Conservation (phyloP, 1,140 invertebrate genomes). For the Drosophila neocordata region DNA sequence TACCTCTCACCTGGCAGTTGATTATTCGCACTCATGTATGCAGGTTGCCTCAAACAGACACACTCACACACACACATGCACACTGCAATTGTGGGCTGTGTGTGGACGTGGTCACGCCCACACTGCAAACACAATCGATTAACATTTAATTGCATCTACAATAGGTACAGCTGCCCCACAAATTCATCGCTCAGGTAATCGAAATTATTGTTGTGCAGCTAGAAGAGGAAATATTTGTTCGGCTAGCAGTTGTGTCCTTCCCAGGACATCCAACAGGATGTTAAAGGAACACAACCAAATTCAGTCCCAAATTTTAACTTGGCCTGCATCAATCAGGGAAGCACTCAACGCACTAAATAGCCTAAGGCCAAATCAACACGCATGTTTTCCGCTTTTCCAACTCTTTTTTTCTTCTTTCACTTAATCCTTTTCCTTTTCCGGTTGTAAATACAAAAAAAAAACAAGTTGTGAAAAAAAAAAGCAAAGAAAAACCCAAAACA, state of each 20-base stretch:
- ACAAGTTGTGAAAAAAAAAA: conserved; percentile 25
- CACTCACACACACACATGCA: background rate
- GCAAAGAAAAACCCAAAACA: conserved; percentile 29
- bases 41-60: too few relatives aligned
- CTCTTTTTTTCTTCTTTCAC: conserved; percentile 24
- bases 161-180: conserved; percentile 37
- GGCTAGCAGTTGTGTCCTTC: background rate
- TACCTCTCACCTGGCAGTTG: conserved; percentile 14
- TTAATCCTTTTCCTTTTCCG: conserved; percentile 34
- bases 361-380: conserved; percentile 44
- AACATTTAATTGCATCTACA: conserved; percentile 73
- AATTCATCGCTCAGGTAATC: conserved; percentile 48
- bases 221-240: conserved; percentile 38
- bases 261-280: background rate
- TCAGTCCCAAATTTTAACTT: background rate
- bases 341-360: conserved; percentile 41
- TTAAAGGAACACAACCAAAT: background rate
- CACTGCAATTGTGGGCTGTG: conserved; percentile 15
- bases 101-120: conserved; percentile 38
- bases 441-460: conserved; percentile 22
- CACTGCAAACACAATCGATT: conserved; percentile 68
- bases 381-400: conserved; percentile 43
- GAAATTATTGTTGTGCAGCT: conserved; percentile 67
- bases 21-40: conserved; percentile 37
- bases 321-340: conserved; percentile 21